phyloP scores from a whole-genome alignment of 2,797 vertebrate genomes.

The Parauchenoglanis ngamensis region DNA sequence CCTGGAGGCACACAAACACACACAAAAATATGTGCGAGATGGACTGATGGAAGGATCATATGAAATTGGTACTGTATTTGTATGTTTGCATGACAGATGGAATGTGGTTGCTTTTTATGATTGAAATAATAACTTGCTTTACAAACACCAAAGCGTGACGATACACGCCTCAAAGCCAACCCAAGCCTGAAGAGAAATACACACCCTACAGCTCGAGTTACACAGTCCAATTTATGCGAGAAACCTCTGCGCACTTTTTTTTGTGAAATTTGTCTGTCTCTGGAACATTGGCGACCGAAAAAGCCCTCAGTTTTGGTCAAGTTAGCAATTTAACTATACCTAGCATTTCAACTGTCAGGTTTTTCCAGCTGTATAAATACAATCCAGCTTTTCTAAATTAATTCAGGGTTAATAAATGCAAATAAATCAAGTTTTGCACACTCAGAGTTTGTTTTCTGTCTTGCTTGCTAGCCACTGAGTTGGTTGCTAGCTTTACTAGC shows the following conservation, averaged over 20 bases:
- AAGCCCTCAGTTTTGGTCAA: background rate
- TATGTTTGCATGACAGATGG: background rate
- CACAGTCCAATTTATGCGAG: background rate
- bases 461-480: background rate
- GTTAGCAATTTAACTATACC: background rate
- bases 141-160: conserved; percentile 37
- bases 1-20: background rate
- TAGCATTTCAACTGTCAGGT: background rate
- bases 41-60: background rate
- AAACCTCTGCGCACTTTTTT: background rate
- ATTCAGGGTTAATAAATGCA: too few species aligned
- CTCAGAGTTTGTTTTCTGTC: background rate
- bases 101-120: conserved; percentile 9
- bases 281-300: background rate
- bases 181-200: conserved; percentile 7
- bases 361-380: background rate
- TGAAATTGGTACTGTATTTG: background rate
- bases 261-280: background rate
- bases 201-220: background rate
- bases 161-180: conserved; percentile 35
- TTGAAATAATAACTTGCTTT: background rate
- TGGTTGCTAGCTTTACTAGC: background rate
- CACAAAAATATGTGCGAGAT: background rate
- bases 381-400: background rate
- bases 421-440: background rate